phyloP scores from a whole-genome alignment of 1,140 invertebrate species.

The Brachionus rubens region DNA sequence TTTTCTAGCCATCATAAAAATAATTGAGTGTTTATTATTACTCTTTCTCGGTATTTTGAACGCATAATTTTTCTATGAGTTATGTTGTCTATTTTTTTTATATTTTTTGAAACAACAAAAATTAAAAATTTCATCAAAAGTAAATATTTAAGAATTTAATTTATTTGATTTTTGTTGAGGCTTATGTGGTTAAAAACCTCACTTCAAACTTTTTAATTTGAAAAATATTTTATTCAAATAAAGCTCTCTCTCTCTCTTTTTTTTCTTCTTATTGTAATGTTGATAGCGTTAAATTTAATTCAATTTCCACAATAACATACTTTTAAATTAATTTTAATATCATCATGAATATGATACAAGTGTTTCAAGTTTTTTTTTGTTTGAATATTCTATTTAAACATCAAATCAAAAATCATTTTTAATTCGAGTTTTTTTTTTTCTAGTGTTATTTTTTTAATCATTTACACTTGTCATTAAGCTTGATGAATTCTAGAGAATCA shows the following conservation, averaged over 20 bases:
- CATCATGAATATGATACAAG: constrained; percentile 40
- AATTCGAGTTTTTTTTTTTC: neutral
- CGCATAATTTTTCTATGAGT: constrained; percentile 36
- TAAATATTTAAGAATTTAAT: constrained; percentile 46
- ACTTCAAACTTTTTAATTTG: constrained; percentile 3
- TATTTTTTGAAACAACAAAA: too few species aligned
- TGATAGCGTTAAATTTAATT: constrained; percentile 38
- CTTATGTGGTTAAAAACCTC: neutral
- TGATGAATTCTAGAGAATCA: constrained; percentile 1
- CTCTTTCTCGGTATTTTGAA: constrained; percentile 35
- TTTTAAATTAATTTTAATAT: constrained; percentile 14
- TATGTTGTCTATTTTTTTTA: too few species aligned
- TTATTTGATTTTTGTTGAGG: neutral
- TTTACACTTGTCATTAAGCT: constrained; percentile 24
- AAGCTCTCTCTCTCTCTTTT: neutral
- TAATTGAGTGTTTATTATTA: constrained; percentile 34
- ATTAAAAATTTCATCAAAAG: too few species aligned
- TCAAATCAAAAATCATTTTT: too few species aligned
- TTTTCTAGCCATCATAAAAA: neutral
- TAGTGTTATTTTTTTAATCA: neutral
- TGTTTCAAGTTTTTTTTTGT: constrained; percentile 8
- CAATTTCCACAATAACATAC: neutral
- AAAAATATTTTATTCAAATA: constrained; percentile 44
- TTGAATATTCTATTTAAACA: neutral
- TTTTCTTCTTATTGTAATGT: neutral